Base-by-base conservation (phyloP, 23 tunicate genomes). In the Phallusia fumigata region DNA sequence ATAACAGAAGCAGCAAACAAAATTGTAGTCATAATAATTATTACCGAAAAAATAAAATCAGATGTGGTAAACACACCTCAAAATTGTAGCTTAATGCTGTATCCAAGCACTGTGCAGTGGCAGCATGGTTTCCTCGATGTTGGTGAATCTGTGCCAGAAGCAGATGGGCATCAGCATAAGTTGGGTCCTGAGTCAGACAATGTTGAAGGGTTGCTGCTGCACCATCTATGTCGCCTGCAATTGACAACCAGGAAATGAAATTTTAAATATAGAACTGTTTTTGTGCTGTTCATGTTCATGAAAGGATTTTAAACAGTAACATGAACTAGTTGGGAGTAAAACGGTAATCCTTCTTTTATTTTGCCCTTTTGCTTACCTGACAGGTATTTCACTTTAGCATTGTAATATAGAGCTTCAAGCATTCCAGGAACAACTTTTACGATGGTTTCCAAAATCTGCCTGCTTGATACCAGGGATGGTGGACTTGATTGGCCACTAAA, bases 41-140 rank as follows among this genome's bases (percentile, higher is more conserved):
- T 10, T 3, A 5, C 5, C 10, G 47, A 40, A 40, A 40, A 5
- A 3, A 40, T 10, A 40, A 5, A 3, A 40, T 10, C 5, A 40
- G 47, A 40, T 40, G 10, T 3, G 47, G 5, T 40, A 40, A 40
- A 3, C 65, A 21, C 19, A 90, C 98, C 84, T 88, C 93, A 85
- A 93, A 93, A 58, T 93, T 88, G 65, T 77, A 88, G 53, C 98
- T 88, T 0, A 93, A 93, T 40, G 98, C 98, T 5, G 93, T 53
- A 30, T 93, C 98, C 19, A 93, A 86, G 51, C 81, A 93, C 76
- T 93, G 87, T 0, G 87, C 64, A 33, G 87, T 83, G 16, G 65
- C 58, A 11, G 84, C 32, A 53, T 86, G 75, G 81, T 93, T 93
- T 73, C 93, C 98, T 36, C 69, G 65, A 28, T 93, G 82, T 72